Conservation (phyloP, 2,113 vertebrate species). For the Myanophis thanlyinensis region DNA sequence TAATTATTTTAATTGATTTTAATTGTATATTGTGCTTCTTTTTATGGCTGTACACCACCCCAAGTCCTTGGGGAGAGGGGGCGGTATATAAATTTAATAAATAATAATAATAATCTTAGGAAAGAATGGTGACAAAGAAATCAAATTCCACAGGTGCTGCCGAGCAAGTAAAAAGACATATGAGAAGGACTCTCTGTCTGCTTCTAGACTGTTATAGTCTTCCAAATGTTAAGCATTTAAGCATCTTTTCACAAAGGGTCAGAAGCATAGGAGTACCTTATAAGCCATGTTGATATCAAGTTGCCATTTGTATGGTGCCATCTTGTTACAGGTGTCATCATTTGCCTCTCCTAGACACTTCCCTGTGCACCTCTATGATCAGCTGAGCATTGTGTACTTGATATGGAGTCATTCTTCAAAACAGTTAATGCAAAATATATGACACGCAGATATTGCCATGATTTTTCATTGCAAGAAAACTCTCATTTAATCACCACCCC, state of each 20-base stretch:
- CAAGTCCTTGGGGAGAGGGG: too few relatives aligned
- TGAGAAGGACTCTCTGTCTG: background rate
- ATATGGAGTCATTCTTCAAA: background rate
- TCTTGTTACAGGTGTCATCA: background rate
- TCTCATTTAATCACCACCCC: constrained; percentile 49
- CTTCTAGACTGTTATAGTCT: background rate
- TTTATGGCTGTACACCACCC: too few relatives aligned
- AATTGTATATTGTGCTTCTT: too few relatives aligned
- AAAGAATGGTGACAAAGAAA: background rate
- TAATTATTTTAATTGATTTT: too few relatives aligned
- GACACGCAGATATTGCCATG: constrained; percentile 10
- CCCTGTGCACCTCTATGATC: background rate
- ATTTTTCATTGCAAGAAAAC: constrained; percentile 41
- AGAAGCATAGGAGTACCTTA: background rate
- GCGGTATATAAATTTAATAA: too few relatives aligned
- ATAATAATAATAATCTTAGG: too few relatives aligned
- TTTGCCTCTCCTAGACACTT: background rate
- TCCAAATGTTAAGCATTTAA: background rate
- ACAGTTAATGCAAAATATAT: constrained; percentile 55
- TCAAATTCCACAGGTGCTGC: background rate
- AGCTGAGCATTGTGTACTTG: background rate
- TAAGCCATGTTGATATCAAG: background rate
- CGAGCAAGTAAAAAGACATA: background rate
- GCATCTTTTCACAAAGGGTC: background rate
- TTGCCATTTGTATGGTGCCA: background rate